A percentile compares a stretch with the other conserved stretches of the same genome.
phyloP scores from a whole-genome alignment of 64 coral and sea anemone species.

The Montipora foliosa region DNA sequence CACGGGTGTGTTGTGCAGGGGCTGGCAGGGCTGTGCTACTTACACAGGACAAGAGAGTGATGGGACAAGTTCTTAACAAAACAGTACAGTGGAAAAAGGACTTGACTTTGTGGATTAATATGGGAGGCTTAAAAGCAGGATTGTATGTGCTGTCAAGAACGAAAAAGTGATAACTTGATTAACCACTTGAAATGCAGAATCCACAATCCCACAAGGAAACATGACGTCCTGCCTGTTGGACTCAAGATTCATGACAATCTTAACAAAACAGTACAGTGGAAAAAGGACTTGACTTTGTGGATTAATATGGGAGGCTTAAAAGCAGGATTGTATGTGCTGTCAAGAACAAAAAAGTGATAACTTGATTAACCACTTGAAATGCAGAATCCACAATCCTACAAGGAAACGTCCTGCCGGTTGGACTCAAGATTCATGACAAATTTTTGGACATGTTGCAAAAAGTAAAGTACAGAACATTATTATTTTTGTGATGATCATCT shows the following conservation, averaged over 20 bases:
- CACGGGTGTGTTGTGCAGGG: conserved; percentile 73
- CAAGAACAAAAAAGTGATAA: conserved; percentile 70
- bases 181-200: too few relatives aligned
- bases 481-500: too few relatives aligned
- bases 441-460: too few relatives aligned
- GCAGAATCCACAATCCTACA: too few relatives aligned
- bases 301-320: conserved; percentile 97
- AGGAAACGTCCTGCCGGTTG: too few relatives aligned
- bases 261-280: conserved; percentile 61
- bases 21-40: conserved; percentile 89
- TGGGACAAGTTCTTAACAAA: conserved; percentile 64
- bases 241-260: not conserved
- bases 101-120: conserved; percentile 95
- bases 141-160: conserved; percentile 87
- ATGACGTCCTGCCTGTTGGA: too few relatives aligned
- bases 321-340: conserved; percentile 82
- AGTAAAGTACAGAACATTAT: too few relatives aligned
- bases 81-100: conserved; percentile 75
- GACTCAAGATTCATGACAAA: too few relatives aligned
- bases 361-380: not conserved
- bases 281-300: conserved; percentile 88
- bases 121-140: conserved; percentile 91
- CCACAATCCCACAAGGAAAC: too few relatives aligned
- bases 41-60: conserved; percentile 96
- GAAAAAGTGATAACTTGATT: conserved; percentile 14